Evolutionary conservation across 2,888 invertebrate species (phyloP).

Genomic region (Netelia inedita): DNA sequence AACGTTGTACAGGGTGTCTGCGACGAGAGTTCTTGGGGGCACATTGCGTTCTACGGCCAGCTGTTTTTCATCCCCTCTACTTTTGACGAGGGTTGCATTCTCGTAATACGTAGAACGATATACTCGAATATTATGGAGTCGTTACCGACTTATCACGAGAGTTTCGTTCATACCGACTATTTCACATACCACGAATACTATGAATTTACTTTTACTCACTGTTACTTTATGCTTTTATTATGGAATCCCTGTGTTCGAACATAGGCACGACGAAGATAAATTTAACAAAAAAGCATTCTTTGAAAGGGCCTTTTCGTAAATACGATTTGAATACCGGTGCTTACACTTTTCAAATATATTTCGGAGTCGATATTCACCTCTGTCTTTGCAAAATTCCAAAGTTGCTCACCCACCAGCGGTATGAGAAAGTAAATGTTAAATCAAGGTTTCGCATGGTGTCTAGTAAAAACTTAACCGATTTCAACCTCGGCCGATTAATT

Average conservation of each 20-base stretch:
- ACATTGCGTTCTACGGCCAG: slow-evolving; percentile 55
- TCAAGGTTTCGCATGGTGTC: not conserved
- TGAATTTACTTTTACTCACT: not conserved
- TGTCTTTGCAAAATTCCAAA: not conserved
- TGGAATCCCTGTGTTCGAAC: no score
- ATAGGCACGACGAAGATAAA: no score
- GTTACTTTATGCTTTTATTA: no score
- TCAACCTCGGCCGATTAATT: no score
- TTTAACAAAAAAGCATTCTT: not conserved
- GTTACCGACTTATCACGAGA: slow-evolving; percentile 23
- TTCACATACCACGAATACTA: no score
- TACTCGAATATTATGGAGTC: not conserved
- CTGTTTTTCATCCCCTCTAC: slow-evolving; percentile 55
- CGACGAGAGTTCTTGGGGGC: slow-evolving; percentile 56
- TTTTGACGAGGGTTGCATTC: slow-evolving; percentile 38
- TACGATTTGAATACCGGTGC: not conserved
- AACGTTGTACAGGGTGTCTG: slow-evolving; percentile 55
- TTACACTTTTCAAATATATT: no score
- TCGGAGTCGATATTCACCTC: no score
- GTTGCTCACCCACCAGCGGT: not conserved
- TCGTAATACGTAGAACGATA: not conserved
- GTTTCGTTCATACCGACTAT: not conserved
- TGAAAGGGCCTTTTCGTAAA: not conserved
- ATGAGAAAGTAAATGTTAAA: not conserved
- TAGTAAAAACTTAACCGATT: no score